Conservation (phyloP, 2,113 vertebrate genomes). For the Amblyornis subalaris region DNA sequence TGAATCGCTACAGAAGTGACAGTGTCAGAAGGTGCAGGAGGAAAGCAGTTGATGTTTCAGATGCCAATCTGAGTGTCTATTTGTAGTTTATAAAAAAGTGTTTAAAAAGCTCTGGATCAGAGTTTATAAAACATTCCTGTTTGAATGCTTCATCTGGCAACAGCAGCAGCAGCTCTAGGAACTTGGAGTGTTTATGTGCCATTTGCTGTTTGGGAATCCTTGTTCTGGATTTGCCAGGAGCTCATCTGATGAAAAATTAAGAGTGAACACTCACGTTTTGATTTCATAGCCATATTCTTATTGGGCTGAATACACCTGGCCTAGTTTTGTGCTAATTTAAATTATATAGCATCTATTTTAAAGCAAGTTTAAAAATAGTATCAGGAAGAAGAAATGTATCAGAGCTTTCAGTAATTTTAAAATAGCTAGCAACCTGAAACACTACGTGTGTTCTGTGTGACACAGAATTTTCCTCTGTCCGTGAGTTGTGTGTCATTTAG, state of each 20-base stretch:
- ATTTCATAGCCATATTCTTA: background rate
- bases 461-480: background rate
- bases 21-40: background rate
- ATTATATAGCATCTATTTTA: background rate
- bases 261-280: background rate
- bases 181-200: background rate
- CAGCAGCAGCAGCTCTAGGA: background rate
- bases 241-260: background rate
- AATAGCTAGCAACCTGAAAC: background rate
- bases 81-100: background rate
- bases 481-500: accelerated
- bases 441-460: background rate
- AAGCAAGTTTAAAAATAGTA: background rate
- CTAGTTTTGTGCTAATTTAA: background rate
- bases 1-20: background rate
- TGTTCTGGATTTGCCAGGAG: background rate
- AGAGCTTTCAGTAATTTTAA: background rate
- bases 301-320: background rate
- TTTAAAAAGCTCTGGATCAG: background rate
- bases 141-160: background rate
- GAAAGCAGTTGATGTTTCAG: background rate
- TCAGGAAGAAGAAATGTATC: background rate
- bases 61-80: background rate
- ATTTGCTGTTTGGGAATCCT: background rate
- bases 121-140: background rate